A percentile compares a stretch with the other conserved stretches of the same genome.
Evolutionary conservation across 2,888 invertebrate genomes (phyloP).

Genomic region (Helleia helle): DNA sequence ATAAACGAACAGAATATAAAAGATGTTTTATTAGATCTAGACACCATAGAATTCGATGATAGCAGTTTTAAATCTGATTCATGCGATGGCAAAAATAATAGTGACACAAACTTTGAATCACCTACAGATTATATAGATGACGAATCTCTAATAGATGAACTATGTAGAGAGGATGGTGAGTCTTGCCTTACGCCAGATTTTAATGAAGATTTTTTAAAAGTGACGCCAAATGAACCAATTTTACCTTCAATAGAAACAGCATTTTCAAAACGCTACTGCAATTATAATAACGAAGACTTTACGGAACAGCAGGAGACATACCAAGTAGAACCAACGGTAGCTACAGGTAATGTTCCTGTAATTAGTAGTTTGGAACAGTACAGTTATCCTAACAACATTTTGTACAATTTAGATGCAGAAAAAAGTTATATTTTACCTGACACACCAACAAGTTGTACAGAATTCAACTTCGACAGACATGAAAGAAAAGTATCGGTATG

Average conservation of each 20-base stretch:
- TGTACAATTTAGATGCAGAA: conserved; percentile 50
- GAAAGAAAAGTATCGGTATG: conserved; percentile 54
- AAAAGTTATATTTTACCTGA: conserved; percentile 54
- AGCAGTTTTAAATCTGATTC: conserved; percentile 38
- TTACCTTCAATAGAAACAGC: conserved; percentile 63
- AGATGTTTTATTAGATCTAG: conserved; percentile 58
- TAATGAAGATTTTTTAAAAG: conserved; percentile 46
- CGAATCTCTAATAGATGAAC: conserved; percentile 60
- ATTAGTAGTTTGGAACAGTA: conserved; percentile 58
- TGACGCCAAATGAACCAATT: conserved; percentile 37
- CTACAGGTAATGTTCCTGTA: conserved; percentile 25
- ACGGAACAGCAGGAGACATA: conserved; percentile 21
- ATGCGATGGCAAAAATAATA: conserved; percentile 28
- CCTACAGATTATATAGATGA: conserved; percentile 62
- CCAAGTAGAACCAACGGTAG: conserved; percentile 23
- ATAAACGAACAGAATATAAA: conserved; percentile 61
- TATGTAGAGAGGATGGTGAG: conserved; percentile 61
- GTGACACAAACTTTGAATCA: conserved; percentile 32
- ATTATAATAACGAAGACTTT: conserved; percentile 37
- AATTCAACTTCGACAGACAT: conserved; percentile 50
- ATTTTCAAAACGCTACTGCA: conserved; percentile 54
- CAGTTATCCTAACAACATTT: conserved; percentile 62
- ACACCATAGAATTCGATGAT: conserved; percentile 57
- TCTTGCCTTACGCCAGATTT: conserved; percentile 49
- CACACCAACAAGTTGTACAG: conserved; percentile 58